Percentiles rank a stretch among this genome's conserved stretches.
Conservation (phyloP, 2,888 invertebrate genomes). For the Hyalella azteca region DNA sequence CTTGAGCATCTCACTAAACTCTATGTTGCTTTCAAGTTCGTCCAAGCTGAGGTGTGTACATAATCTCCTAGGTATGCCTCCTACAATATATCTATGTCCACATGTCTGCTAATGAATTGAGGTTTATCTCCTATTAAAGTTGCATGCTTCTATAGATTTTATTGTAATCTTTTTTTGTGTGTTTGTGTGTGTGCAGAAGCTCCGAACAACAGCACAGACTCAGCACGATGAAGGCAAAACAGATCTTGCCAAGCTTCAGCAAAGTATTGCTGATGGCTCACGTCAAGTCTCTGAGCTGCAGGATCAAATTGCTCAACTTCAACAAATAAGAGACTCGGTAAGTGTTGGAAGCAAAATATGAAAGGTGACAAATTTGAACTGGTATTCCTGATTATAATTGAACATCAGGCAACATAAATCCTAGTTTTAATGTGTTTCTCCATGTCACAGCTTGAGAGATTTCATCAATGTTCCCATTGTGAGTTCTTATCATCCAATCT, state of each 20-base stretch:
- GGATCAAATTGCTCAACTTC: constrained; percentile 70
- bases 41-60: constrained; percentile 66
- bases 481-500: too few relatives aligned
- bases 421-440: neutral
- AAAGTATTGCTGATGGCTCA: constrained; percentile 68
- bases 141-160: neutral
- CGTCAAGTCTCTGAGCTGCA: constrained; percentile 69
- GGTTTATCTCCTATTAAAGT: neutral
- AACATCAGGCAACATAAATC: too few relatives aligned
- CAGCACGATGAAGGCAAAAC: constrained; percentile 45
- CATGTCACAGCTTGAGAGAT: too few relatives aligned
- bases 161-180: neutral
- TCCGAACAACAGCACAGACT: constrained; percentile 45
- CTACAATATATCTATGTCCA: too few relatives aligned
- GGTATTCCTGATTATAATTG: too few relatives aligned
- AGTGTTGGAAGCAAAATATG: too few relatives aligned
- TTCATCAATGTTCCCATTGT: too few relatives aligned
- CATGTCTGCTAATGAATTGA: too few relatives aligned
- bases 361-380: too few relatives aligned
- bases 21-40: constrained; percentile 76
- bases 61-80: too few relatives aligned
- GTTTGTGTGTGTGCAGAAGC: neutral
- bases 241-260: constrained; percentile 45
- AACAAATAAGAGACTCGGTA: constrained; percentile 70
- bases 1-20: constrained; percentile 80